Evolutionary conservation across 2,888 invertebrate species (phyloP).

Genomic region (Cylloceria caligata): DNA sequence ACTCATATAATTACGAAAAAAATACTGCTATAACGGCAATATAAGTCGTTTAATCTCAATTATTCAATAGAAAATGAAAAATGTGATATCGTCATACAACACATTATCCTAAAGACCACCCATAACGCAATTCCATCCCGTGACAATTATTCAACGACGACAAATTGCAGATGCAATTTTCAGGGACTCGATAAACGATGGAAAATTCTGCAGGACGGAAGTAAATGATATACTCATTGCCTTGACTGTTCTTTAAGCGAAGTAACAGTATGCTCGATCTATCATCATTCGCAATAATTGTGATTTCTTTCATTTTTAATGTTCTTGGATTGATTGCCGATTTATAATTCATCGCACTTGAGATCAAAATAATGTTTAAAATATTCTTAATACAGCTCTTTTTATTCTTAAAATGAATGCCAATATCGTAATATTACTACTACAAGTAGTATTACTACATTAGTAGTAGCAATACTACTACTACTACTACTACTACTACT

Average conservation of each 20-base stretch:
- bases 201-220: conserved; percentile 13
- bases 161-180: conserved; percentile 21
- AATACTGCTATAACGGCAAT: no score
- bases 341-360: background rate
- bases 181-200: conserved; percentile 47
- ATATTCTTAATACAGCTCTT: background rate
- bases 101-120: no score
- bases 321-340: background rate
- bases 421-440: no score
- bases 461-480: no score
- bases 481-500: no score
- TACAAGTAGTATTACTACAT: no score
- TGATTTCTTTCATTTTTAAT: background rate
- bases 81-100: no score
- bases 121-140: conserved; percentile 4
- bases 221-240: conserved; percentile 22
- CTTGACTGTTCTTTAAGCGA: background rate
- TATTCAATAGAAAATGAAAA: no score
- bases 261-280: background rate
- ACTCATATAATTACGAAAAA: no score
- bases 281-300: conserved; percentile 3
- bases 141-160: conserved; percentile 25
- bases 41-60: no score
- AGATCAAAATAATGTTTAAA: background rate
- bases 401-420: background rate